Evolutionary conservation across 2,888 invertebrate species (phyloP), one percentile per base, ranked within the genome.

Genomic region (Zele albiditarsus): DNA sequence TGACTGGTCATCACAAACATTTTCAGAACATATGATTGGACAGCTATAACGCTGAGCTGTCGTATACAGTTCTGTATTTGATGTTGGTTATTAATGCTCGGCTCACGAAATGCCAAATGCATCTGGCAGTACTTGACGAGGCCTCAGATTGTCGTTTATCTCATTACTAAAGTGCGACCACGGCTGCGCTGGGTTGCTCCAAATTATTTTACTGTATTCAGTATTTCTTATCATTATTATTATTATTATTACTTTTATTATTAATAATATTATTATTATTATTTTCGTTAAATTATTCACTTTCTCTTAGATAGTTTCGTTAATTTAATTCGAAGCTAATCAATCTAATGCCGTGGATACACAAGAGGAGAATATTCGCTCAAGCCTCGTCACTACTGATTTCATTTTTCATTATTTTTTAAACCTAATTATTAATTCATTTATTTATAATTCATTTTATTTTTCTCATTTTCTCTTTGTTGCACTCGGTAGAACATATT

Each of bases 111-210:
- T 83, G 83, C 83, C 84, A 82, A 79, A 76, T 78, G 83, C 81
- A 86, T 86, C 87, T 84, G 84, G 86, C 85, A 87, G 86, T 86
- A 85, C 81, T 86, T 86, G 87, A 88, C 88, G 88, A 89, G 89
- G 88, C 86, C 87, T 88, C 85, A 87, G 89, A 89, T 89, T 89
- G 89, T 89, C 89, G 82, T 84, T 60, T 86, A 79, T 78, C 78
- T 77, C 80, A 77, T 78, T 76, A 33, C 68, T 73, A 49, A 62
- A 62, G 42, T 68, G 67, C 42, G 62, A 58, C 57, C 65, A 74
- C 71, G 49, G 66, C 67, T 62, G 28, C 12, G 20, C n/a, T 53
- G 0, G 20, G 20, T 57, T 68, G 62, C 60, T 60, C 68, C 31
- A 53, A 60, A 71, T 27, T 27, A 27, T 67, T 70, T 49, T 38